Evolutionary conservation across 2,113 vertebrate species (phyloP), one percentile per base, ranked within the genome.

Genomic region (Clarias magur): DNA sequence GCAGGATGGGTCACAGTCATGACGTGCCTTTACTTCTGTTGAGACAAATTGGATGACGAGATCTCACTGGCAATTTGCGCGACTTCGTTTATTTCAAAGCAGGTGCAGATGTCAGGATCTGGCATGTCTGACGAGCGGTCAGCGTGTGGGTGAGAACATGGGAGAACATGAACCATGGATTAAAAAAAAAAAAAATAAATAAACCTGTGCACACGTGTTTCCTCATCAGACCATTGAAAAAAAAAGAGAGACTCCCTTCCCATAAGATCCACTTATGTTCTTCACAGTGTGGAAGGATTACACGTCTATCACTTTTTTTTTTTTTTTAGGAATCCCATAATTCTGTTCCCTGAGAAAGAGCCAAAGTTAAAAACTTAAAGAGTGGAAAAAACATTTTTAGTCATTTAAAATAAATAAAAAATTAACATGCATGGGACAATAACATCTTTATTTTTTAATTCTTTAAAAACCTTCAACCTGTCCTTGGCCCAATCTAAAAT

Each of bases 71-170:
- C 57, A 68, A 83, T 86, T 82, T 68, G 57, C 15, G 60, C 15
- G 57, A 38, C 59, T 48, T 13, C 25, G 79, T 93, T 91, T 92
- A 89, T 93, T 90, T 86, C 91, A 91, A 93, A 86, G 8, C 65
- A 0, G 2, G 8, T 16, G n/a, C 16, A 7, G 3, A 7, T 0
- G 42, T 70, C 82, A 56, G 13, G 65, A 27, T 30, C 21, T 57
- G 82, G n/a, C 65, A 56, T 11, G 16, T 3, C 62, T 80, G 79
- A 80, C 79, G 4, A 60, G 21, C n/a, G 27, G 78, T 34, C 56
- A 78, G 75, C 15, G 0, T 38, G 27, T 23, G 57, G 9, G 27
- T 38, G 56, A 8, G 48, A 60, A 80, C 27, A 34, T 8, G 0
- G 56, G n/a, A 19, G 53, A 57, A 30, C 4, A 11, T 57, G 53